phyloP scores from a whole-genome alignment of 92 coral and sea anemone species.

The Pocillopora meandrina region DNA sequence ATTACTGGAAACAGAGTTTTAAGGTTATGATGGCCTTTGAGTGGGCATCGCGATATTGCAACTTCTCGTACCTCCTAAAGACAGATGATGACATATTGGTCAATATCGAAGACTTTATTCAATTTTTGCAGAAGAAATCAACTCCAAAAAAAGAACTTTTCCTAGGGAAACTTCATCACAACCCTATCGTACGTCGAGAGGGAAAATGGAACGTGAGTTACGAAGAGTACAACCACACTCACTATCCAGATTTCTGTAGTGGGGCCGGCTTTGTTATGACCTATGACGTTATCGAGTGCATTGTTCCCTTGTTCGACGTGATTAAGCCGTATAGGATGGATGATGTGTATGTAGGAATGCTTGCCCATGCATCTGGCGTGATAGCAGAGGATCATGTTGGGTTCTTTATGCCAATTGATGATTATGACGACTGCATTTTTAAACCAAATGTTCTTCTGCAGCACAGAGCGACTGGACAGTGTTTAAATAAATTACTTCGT shows the following conservation, averaged over 20 bases:
- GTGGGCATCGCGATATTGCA: constrained; percentile 13
- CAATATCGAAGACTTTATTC: background rate
- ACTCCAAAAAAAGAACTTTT: background rate
- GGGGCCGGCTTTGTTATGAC: constrained; percentile 19
- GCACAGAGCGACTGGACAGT: background rate
- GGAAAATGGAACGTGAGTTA: background rate
- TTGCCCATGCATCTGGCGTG: background rate
- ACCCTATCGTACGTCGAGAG: background rate
- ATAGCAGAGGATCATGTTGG: background rate
- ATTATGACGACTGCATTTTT: background rate
- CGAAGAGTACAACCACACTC: background rate
- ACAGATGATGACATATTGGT: constrained; percentile 8
- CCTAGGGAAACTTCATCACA: too few relatives aligned
- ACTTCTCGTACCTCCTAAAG: background rate
- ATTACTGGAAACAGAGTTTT: constrained; percentile 8
- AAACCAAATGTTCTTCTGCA: background rate
- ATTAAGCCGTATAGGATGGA: background rate
- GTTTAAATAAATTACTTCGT: background rate
- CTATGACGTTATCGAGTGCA: background rate
- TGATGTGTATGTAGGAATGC: constrained; percentile 5
- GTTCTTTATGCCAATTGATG: background rate
- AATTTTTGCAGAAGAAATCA: background rate
- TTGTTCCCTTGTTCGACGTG: constrained; percentile 4
- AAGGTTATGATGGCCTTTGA: constrained; percentile 7
- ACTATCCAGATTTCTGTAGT: constrained; percentile 11